Base-by-base conservation (phyloP, 2,113 vertebrate species). In the Himantopus leucocephalus region DNA sequence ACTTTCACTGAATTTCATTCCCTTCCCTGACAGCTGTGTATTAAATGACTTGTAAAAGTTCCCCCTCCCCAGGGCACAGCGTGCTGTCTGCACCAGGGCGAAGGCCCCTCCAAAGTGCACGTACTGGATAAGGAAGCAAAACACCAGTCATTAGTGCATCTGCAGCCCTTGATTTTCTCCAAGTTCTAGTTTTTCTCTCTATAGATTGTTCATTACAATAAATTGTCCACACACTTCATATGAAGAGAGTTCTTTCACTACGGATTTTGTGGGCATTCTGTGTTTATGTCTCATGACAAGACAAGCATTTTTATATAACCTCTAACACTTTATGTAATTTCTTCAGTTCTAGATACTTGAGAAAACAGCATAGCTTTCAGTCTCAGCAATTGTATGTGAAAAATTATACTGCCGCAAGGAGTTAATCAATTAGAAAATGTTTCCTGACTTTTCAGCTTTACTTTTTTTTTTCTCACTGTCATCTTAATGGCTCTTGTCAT, bases 1-100 rank as follows among this genome's bases (percentile, higher is more conserved):
- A 63, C 4, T 15, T 63, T 63, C 11, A 3, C 26, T n/a, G n/a
- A 43, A 52, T 72, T 82, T 92, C 14, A 8, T 35, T 79, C 32
- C 11, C 14, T 72, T 76, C 22, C 18, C 48, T 43, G 3, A 14
- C 1, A 56, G 20, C 62, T 75, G 16, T 29, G 5, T 29, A 14
- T 11, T 27, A 56, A 91, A 73, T 35, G 5, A 30, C 16, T 52
- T 72, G 37, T 14, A 83, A 64, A 68, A 59, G 6, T 14, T 50
- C 2, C 24, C 10, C 15, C 4, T 58, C 9, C n/a, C 6, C 47
- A 47, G 37, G 35, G 27, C 21, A n/a, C 29, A 34, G 9, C 0
- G 0, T 56, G 29, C 27, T 70, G 7, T 20, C 41, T 70, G 35
- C 20, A 8, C 5, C 5, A 3, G 2, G 39, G 30, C 5, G 39